Conservation (phyloP, 2,113 vertebrate genomes). For the Hystrix brachyura region DNA sequence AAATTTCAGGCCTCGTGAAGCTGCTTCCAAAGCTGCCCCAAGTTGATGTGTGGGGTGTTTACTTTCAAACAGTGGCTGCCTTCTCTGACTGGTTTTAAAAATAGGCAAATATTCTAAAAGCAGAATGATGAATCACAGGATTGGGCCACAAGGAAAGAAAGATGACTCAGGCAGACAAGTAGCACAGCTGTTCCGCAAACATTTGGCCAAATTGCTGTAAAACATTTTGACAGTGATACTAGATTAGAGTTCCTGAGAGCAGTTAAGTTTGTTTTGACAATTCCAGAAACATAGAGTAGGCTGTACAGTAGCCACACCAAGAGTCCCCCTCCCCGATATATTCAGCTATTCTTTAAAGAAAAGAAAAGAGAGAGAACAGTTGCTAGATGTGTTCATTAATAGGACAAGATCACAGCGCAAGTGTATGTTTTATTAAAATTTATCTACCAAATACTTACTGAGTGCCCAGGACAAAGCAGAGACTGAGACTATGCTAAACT, state of each 20-base stretch:
- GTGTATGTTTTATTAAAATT: conserved; percentile 23
- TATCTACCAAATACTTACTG: background rate
- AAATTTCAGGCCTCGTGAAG: conserved; percentile 53
- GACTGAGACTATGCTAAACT: background rate
- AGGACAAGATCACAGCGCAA: background rate
- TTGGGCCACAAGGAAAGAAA: conserved; percentile 89
- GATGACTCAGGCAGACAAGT: conserved; percentile 90
- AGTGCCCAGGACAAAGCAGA: background rate
- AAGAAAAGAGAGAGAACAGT: background rate
- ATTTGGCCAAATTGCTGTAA: conserved; percentile 91
- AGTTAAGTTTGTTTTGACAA: conserved; percentile 86
- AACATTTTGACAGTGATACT: conserved; percentile 89
- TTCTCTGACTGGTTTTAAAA: conserved; percentile 93
- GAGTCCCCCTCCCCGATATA: background rate
- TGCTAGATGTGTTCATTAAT: background rate
- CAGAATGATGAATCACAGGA: conserved; percentile 94
- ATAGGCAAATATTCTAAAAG: conserved; percentile 96
- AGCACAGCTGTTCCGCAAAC: conserved; percentile 93
- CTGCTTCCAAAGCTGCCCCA: conserved; percentile 71
- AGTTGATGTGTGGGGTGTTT: conserved; percentile 81
- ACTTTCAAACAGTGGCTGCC: conserved; percentile 87
- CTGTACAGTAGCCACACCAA: conserved; percentile 9
- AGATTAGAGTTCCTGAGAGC: conserved; percentile 72
- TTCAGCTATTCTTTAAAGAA: background rate
- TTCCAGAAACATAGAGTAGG: conserved; percentile 75